A percentile compares a stretch with the other conserved stretches of the same genome.
Evolutionary conservation across 2,113 vertebrate species (phyloP).

Genomic region (Carollia perspicillata): DNA sequence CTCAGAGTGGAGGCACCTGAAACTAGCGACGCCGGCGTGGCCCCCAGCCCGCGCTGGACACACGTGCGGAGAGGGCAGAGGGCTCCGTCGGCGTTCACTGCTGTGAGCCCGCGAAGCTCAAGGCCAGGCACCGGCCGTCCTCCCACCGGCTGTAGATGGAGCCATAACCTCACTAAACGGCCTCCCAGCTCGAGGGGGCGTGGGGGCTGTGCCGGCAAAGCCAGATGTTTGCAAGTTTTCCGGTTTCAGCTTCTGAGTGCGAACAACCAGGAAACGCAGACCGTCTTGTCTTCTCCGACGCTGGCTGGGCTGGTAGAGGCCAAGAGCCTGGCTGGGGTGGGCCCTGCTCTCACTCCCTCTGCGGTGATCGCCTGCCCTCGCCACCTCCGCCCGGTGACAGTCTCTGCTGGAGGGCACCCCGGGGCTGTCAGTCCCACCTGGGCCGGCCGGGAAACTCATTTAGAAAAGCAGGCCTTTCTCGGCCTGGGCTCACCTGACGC

Average conservation of each 20-base stretch:
- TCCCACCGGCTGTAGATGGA: constrained; percentile 81
- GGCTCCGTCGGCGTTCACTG: constrained; percentile 6
- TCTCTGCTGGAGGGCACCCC: constrained; percentile 66
- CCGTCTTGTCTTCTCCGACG: constrained; percentile 36
- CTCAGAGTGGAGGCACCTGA: constrained; percentile 53
- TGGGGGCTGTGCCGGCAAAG: background rate
- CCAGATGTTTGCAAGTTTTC: constrained; percentile 52
- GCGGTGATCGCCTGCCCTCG: constrained; percentile 59
- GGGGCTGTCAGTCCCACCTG: constrained; percentile 19
- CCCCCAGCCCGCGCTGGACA: constrained; percentile 43
- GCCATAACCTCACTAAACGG: constrained; percentile 79
- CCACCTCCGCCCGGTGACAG: constrained; percentile 22
- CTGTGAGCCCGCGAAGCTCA: background rate
- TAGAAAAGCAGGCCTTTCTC: constrained; percentile 22
- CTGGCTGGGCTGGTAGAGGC: constrained; percentile 27
- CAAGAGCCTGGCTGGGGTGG: background rate
- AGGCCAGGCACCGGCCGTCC: background rate
- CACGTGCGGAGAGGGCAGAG: background rate
- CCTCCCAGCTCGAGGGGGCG: background rate
- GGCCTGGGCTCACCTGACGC: accelerated
- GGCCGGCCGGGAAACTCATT: background rate
- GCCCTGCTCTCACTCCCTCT: constrained; percentile 6
- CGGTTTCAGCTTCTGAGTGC: constrained; percentile 64
- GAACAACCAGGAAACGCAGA: constrained; percentile 52
- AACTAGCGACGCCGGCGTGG: constrained; percentile 21